Evolutionary conservation across 2,113 vertebrate genomes (phyloP), one percentile per base, ranked within the genome.

Genomic region (Triplophysa tibetana): DNA sequence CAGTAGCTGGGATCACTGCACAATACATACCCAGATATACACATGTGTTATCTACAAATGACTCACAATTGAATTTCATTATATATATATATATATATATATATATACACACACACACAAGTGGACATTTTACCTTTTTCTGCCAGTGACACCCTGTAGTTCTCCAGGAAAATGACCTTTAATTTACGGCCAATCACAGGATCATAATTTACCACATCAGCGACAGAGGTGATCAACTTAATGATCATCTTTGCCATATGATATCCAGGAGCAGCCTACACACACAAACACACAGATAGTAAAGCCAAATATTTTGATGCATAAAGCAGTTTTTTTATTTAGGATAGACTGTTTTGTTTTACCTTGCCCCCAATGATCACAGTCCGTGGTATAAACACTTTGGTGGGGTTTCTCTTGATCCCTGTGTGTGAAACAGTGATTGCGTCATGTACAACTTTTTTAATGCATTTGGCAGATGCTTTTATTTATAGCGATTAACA

Each of bases 161-260:
- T 98, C 90, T 98, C 97, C 90, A 99, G 85, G 88, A 88, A 99
- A 89, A 98, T 95, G 87, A 98, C 94, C 84, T 97, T 99, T 88
- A 99, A 90, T 87, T 97, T 98, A 91, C 76, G 88, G 24, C 96
- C 97, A 78, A 99, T 91, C 66, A 89, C 0, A 0, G 95, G 94
- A 88, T 99, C 97, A 0, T 93, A 95, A 85, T 99, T 99, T 75
- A 98, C 94, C 82, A 96, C 95, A 0, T 95, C 91, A 67, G 90
- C 96, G 72, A 99, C 95, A 0, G 97, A 89, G 0, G 97, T 99
- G 81, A 99, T 96, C 58, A 99, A 93, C 74, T 93, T 97, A 87
- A 99, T 98, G 88, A 98, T 98, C 94, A 94, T 90, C 89, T 99
- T 98, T 0, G 97, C 97, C 96, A 98, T 99, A 93, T 99, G 92